Evolutionary conservation across 2,888 invertebrate species (phyloP).

Genomic region (Lathronympha strigana): DNA sequence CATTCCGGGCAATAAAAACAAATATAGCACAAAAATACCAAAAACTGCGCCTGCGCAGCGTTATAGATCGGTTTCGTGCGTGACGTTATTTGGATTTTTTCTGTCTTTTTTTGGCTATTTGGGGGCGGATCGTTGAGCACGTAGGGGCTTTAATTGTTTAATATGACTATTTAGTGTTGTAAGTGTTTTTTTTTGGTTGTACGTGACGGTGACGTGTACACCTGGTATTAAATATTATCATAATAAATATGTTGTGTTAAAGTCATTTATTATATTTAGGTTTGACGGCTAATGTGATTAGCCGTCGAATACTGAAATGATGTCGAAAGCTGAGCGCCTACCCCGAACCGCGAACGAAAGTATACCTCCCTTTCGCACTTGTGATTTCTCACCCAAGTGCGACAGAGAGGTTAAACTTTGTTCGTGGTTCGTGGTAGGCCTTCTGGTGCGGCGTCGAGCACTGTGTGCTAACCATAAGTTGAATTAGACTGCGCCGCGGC

Average conservation of each 20-base stretch:
- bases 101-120: constrained; percentile 55
- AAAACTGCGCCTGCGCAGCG: constrained; percentile 70
- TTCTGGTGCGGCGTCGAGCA: no score
- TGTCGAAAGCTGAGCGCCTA: no score
- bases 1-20: constrained; percentile 79
- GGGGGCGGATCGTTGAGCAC: constrained; percentile 35
- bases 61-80: constrained; percentile 82
- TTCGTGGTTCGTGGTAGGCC: no score
- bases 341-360: no score
- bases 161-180: constrained; percentile 17
- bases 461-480: no score
- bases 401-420: no score
- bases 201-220: neutral
- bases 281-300: no score
- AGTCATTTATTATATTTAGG: no score
- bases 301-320: no score
- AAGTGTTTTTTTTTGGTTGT: constrained; percentile 7
- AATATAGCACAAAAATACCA: constrained; percentile 72
- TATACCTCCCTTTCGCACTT: no score
- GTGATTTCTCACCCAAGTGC: no score
- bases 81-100: constrained; percentile 62
- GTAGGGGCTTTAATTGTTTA: constrained; percentile 38
- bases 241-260: neutral
- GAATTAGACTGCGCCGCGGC: no score
- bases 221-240: neutral